Base-by-base conservation (phyloP, 2,888 invertebrate species). In the Erynnis tages region DNA sequence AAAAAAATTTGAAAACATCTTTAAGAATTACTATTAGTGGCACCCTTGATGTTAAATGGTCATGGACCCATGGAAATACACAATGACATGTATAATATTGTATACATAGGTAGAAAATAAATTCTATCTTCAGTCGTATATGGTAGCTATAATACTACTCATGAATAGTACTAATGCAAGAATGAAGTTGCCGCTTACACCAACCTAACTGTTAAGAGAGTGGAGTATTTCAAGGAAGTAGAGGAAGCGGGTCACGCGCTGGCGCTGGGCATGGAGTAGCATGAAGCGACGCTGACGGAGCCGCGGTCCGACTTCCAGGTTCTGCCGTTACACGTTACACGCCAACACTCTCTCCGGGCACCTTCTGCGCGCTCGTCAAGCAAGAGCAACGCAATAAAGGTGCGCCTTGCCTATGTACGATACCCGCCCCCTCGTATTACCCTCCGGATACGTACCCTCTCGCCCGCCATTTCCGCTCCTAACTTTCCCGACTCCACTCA, bases 401-500 rank as follows among this genome's bases (percentile, higher is more conserved):
- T 77, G 66, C 62, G 65, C 2, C 30, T n/a, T n/a, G 7, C n/a
- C 35, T 7, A 2, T 13, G n/a, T n/a, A n/a, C n/a, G 32, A 7
- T 17, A 37, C 29, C 5, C 16, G 38, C 53, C 49, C 41, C 57
- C 57, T n/a, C 66, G 66, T 65, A 71, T 73, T 67, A 57, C 62
- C 59, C 65, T 61, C 62, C 58, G 62, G 62, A 62, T 68, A 60
- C 61, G 63, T 61, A 61, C 66, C 62, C 69, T 62, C 68, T 66
- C 71, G 62, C 65, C 66, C 69, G 71, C 73, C 83, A 82, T 84
- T 86, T 86, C 86, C 87, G 80, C 76, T 64, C 75, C 71, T 81
- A 80, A 83, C 82, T 82, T 84, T 74, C 76, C 71, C 74, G 73
- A 76, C 82, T 83, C 79, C 76, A 70, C 75, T 77, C 76, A 71